These are phyloP conservation scores for Anagyrus pseudococci DNA, from an alignment of 2,888 invertebrate species.

Conservation along the genomic window DNA sequence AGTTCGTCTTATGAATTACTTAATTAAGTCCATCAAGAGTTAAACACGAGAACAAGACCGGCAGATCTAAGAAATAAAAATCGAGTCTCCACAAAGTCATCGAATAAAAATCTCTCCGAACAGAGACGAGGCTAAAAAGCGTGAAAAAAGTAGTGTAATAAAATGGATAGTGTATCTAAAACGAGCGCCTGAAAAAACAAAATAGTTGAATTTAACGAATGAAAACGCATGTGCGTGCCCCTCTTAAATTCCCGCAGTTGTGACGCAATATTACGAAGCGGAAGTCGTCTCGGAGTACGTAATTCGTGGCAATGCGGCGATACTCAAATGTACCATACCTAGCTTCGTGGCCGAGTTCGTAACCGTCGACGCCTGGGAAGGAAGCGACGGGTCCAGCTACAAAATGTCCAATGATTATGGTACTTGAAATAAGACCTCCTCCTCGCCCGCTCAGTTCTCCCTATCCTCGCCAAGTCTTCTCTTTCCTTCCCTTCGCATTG, in stretches of 20 bases:
- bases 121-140: too few species aligned
- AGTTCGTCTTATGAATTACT: too few species aligned
- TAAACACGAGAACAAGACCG: too few species aligned
- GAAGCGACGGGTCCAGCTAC: conserved; percentile 73
- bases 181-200: too few species aligned
- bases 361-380: conserved; percentile 82
- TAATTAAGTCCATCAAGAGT: too few species aligned
- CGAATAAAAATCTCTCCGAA: too few species aligned
- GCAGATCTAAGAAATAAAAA: too few species aligned
- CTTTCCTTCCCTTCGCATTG: not conserved
- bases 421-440: conserved; percentile 64
- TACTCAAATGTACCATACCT: conserved; percentile 87
- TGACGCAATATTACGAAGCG: conserved; percentile 87
- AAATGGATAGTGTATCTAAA: too few species aligned
- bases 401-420: conserved; percentile 76
- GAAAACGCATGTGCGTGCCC: too few species aligned
- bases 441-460: not conserved
- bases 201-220: too few species aligned
- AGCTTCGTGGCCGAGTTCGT: conserved; percentile 92
- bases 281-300: conserved; percentile 91
- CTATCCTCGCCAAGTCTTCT: not conserved
- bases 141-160: too few species aligned
- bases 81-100: too few species aligned
- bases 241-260: conserved; percentile 68
- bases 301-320: conserved; percentile 85